phyloP scores from a whole-genome alignment of 2,113 vertebrate species.

The Lophotis ruficrista region DNA sequence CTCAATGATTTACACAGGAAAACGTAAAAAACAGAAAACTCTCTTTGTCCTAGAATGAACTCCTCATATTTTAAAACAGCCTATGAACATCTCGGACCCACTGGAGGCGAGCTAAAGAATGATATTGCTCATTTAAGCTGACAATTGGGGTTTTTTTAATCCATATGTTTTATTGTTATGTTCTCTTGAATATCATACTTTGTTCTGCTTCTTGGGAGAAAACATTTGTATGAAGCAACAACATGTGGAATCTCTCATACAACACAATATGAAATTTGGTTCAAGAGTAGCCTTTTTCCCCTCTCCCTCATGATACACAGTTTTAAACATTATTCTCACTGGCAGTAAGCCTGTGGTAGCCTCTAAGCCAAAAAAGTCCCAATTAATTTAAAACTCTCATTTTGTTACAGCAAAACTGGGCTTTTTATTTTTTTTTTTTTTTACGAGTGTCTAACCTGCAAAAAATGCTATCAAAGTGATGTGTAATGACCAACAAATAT shows the following conservation, averaged over 20 bases:
- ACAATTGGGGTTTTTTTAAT: constrained; percentile 32
- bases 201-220: constrained; percentile 54
- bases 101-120: constrained; percentile 40
- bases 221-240: constrained; percentile 35
- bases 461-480: not conserved
- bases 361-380: not conserved
- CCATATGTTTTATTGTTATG: constrained; percentile 64
- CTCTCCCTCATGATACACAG: not conserved
- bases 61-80: constrained; percentile 78
- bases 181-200: constrained; percentile 59
- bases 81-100: constrained; percentile 80
- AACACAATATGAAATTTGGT: constrained; percentile 50
- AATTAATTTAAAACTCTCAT: not conserved
- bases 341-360: not conserved
- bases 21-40: constrained; percentile 81
- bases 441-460: not conserved
- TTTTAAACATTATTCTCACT: constrained; percentile 16
- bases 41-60: constrained; percentile 89
- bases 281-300: not conserved
- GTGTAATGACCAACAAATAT: not conserved
- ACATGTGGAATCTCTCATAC: constrained; percentile 69
- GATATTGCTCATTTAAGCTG: constrained; percentile 32
- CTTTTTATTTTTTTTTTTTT: not conserved
- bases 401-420: not conserved
- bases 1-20: constrained; percentile 81